Evolutionary conservation across 2,797 vertebrate genomes (phyloP), one percentile per base, ranked within the genome.

Genomic region (Fringilla coelebs): DNA sequence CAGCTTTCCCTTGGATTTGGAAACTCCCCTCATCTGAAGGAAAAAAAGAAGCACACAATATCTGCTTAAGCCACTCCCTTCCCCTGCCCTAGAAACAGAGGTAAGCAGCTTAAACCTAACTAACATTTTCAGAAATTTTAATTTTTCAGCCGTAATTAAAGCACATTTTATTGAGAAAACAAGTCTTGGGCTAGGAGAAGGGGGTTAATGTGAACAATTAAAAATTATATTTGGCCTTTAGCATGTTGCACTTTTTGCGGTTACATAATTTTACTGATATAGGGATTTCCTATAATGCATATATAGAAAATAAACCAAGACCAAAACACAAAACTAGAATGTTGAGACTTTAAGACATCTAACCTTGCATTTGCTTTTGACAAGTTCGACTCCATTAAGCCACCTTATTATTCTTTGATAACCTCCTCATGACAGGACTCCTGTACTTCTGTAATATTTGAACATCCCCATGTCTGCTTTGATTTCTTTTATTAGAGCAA

Each of bases 401-500:
- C 40, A 95, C 58, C 73, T 92, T 34, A 72, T 11, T 67, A 19
- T 57, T 80, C 43, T 91, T 55, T 21, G 16, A 65, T 24, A 86
- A 63, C 16, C 26, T 79, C 52, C 89, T 87, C n/a, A 70, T 62
- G 85, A 93, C 74, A 84, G 45, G 45, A 82, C 11, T 49, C 28
- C 32, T 55, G 18, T 43, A 84, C 70, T 72, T 93, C 55, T 31
- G 40, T 34, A 71, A 12, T 41, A 79, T 60, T 60, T 90, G 61
- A 89, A 63, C 61, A 76, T 60, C 34, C 17, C 31, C 29, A 66
- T 9, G 62, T 85, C 85, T 76, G 48, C 20, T 89, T 89, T 48
- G 34, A 77, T 95, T 93, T 87, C 45, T 85, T 90, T 85, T 77
- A 65, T 90, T 79, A 88, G 18, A 90, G 18, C 32, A 87, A 87